These are phyloP conservation scores for Fulica atra DNA, from an alignment of 2,113 vertebrate genomes.

Conservation along the genomic window DNA sequence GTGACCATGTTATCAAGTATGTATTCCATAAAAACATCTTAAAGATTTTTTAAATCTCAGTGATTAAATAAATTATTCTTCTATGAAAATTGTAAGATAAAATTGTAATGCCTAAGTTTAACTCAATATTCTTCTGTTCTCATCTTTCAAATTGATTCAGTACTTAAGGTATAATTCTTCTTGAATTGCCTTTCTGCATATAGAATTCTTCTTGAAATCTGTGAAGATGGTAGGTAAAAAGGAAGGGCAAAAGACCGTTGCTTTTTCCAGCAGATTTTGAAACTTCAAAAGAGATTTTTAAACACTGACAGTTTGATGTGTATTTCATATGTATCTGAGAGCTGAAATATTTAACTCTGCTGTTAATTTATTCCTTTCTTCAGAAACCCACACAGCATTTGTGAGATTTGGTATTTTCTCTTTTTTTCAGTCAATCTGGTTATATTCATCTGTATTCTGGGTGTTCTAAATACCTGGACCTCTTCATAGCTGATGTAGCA, in stretches of 20 bases:
- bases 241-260: neutral
- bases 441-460: neutral
- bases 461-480: neutral
- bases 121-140: neutral
- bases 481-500: neutral
- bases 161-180: neutral
- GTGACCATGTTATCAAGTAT: constrained; percentile 76
- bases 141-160: neutral
- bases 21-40: constrained; percentile 79
- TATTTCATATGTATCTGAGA: neutral
- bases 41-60: constrained; percentile 72
- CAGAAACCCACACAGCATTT: neutral
- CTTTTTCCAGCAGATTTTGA: neutral
- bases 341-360: neutral
- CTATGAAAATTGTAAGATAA: neutral
- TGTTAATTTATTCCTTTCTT: neutral
- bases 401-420: neutral
- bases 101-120: neutral
- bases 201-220: neutral
- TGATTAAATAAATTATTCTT: neutral
- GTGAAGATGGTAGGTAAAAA: neutral
- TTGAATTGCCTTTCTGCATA: neutral
- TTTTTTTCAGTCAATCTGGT: neutral
- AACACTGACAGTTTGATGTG: neutral
- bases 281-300: neutral